Conservation (phyloP, 2,888 invertebrate genomes). For the Amblyjoppa fuscipennis region DNA sequence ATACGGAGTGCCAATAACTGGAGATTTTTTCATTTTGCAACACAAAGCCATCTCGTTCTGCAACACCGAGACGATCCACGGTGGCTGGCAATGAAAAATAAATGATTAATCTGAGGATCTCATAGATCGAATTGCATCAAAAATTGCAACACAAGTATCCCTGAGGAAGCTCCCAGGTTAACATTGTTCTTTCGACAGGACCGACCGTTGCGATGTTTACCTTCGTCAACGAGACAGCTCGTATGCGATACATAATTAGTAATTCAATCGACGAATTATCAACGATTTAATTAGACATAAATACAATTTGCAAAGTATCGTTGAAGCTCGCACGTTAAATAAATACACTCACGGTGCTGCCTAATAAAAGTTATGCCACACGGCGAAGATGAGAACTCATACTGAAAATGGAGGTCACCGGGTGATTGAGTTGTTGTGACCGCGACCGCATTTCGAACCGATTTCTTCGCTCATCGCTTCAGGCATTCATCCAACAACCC, state of each 20-base stretch:
- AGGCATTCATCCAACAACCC: slow-evolving; percentile 48
- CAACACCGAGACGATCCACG: slow-evolving; percentile 16
- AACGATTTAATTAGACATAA: background rate
- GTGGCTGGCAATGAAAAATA: slow-evolving; percentile 31
- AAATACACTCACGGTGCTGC: slow-evolving; percentile 59
- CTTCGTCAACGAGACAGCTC: slow-evolving; percentile 45
- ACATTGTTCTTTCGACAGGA: background rate
- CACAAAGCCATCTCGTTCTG: background rate
- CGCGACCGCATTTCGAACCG: slow-evolving; percentile 66
- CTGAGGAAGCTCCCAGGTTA: slow-evolving; percentile 16
- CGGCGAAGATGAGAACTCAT: slow-evolving; percentile 76
- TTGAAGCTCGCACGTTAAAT: background rate
- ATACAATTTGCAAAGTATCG: background rate
- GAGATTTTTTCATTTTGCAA: slow-evolving; percentile 13
- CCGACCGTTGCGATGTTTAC: slow-evolving; percentile 27
- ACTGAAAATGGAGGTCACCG: slow-evolving; percentile 77
- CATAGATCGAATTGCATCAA: background rate
- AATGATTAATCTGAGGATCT: background rate
- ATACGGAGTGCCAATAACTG: slow-evolving; percentile 7
- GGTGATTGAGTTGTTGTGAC: slow-evolving; percentile 66
- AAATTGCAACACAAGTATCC: background rate
- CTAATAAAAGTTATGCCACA: slow-evolving; percentile 63
- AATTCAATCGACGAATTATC: background rate
- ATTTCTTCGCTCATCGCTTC: slow-evolving; percentile 62
- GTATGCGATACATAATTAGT: slow-evolving; percentile 56